phyloP scores from a whole-genome alignment of 2,797 vertebrate genomes.

The Leptatherina wallacei region DNA sequence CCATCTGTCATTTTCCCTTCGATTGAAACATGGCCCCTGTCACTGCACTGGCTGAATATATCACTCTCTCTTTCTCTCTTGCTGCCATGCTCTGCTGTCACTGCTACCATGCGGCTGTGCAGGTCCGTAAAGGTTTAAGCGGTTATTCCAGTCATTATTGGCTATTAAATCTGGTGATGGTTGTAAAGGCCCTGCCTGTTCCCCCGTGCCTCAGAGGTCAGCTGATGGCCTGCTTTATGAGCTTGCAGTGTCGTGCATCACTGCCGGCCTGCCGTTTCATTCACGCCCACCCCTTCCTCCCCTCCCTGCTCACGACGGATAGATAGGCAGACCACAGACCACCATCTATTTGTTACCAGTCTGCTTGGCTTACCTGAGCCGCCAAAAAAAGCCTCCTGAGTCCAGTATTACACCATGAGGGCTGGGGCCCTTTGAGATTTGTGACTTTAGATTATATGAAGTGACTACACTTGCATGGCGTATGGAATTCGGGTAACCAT shows the following conservation, averaged over 20 bases:
- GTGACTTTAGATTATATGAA: slow-evolving; percentile 93
- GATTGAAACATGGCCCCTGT: slow-evolving; percentile 81
- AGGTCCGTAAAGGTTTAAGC: slow-evolving; percentile 85
- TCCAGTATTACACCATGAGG: slow-evolving; percentile 86
- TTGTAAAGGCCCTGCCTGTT: slow-evolving; percentile 87
- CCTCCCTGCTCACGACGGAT: slow-evolving; percentile 61
- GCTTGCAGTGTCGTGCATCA: slow-evolving; percentile 90
- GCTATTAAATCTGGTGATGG: slow-evolving; percentile 90
- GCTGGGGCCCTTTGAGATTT: slow-evolving; percentile 87
- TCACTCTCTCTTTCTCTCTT: slow-evolving; percentile 54
- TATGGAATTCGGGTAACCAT: slow-evolving; percentile 88
- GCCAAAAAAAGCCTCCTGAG: slow-evolving; percentile 85
- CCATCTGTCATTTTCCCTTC: slow-evolving; percentile 78
- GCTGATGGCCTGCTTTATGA: slow-evolving; percentile 90
- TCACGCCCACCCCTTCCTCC: slow-evolving; percentile 51
- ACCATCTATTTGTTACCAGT: slow-evolving; percentile 90
- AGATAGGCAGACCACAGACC: slow-evolving; percentile 84
- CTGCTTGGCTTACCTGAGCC: slow-evolving; percentile 66
- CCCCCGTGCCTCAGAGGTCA: slow-evolving; percentile 87
- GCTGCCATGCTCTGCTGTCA: slow-evolving; percentile 60
- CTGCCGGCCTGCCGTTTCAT: slow-evolving; percentile 76
- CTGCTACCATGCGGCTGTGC: slow-evolving; percentile 64
- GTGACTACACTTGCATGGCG: slow-evolving; percentile 88
- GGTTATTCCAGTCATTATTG: slow-evolving; percentile 88
- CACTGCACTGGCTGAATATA: slow-evolving; percentile 72